Evolutionary conservation across 1,140 invertebrate genomes (phyloP), one percentile per base, ranked within the genome.

Genomic region (Drosophila prosaltans): DNA sequence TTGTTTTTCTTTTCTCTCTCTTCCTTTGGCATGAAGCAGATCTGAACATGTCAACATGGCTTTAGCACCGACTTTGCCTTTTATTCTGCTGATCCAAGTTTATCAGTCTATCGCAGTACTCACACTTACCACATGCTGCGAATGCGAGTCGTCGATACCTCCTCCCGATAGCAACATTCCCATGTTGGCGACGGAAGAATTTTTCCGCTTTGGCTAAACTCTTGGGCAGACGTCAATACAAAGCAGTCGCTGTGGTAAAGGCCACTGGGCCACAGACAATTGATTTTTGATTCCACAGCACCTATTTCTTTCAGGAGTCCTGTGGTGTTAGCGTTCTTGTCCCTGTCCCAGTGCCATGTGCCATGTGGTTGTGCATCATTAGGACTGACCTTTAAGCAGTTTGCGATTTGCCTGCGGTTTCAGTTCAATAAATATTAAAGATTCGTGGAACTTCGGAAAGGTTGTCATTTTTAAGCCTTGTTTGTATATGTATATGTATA

Each of bases 61-160:
- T 61, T 77, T 77, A 62, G 60, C 74, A 65, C 43, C 66, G 58
- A 77, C 74, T 70, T 61, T 54, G 62, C 61, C 61, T 78, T 43
- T 78, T 78, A 40, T 76, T 24, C 41, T 70, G 43, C 55, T 65
- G 70, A 76, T 70, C 73, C 75, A 40, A 76, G 76, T 82, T 88
- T 88, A 88, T 88, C 83, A 88, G 84, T 89, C 83, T 89, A 82
- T 86, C 80, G 80, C 69, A 71, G 75, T 77, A 75, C 78, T 73
- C 77, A 80, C 80, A 85, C 65, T 74, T 63, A 78, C 83, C 84
- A 84, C 84, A 88, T 88, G 84, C 84, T 88, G 84, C 6, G 85
- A 77, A 62, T 70, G 55, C 70, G 64, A 81, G 74, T 65, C 66
- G 58, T 39, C 60, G 60, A 51, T 51, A 51, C 9, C 8, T 51